Percentiles rank a stretch among this genome's conserved stretches.
Evolutionary conservation across 2,888 invertebrate genomes (phyloP).

Genomic region (Adelognathus sp.): DNA sequence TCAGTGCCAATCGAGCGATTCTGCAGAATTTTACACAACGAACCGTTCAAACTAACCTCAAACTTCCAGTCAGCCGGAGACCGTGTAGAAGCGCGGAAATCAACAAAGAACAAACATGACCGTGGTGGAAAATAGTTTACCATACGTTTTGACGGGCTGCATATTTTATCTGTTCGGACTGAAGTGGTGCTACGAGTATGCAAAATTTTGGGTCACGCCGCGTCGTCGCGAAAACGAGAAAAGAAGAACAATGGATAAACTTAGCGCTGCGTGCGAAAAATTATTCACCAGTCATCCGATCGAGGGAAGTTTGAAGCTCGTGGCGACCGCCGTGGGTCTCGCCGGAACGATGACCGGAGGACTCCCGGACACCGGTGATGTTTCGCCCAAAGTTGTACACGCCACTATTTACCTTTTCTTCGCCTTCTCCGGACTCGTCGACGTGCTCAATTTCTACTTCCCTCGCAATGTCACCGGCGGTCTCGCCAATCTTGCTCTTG

Average conservation of each 20-base stretch:
- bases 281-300: slow-evolving; percentile 71
- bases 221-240: slow-evolving; percentile 59
- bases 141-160: slow-evolving; percentile 72
- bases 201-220: slow-evolving; percentile 71
- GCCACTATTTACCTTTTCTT: slow-evolving; percentile 80
- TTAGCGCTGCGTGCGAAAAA: slow-evolving; percentile 65
- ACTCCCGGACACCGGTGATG: slow-evolving; percentile 65
- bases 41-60: background rate
- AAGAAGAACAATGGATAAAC: slow-evolving; percentile 58
- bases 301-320: slow-evolving; percentile 74
- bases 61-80: slow-evolving; percentile 3
- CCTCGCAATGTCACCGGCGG: slow-evolving; percentile 76
- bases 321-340: slow-evolving; percentile 75
- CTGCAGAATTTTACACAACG: background rate
- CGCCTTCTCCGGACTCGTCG: slow-evolving; percentile 79
- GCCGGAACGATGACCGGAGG: slow-evolving; percentile 72
- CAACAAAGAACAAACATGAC: slow-evolving; percentile 50
- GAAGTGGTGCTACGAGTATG: slow-evolving; percentile 77
- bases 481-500: slow-evolving; percentile 76
- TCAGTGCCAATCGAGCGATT: slow-evolving; percentile 10
- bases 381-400: slow-evolving; percentile 75
- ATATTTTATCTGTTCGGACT: slow-evolving; percentile 76
- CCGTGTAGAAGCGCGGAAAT: background rate
- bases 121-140: slow-evolving; percentile 64
- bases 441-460: slow-evolving; percentile 79